These are phyloP conservation scores for Acanthis flammea DNA, from an alignment of 2,797 vertebrate genomes.

Conservation along the genomic window DNA sequence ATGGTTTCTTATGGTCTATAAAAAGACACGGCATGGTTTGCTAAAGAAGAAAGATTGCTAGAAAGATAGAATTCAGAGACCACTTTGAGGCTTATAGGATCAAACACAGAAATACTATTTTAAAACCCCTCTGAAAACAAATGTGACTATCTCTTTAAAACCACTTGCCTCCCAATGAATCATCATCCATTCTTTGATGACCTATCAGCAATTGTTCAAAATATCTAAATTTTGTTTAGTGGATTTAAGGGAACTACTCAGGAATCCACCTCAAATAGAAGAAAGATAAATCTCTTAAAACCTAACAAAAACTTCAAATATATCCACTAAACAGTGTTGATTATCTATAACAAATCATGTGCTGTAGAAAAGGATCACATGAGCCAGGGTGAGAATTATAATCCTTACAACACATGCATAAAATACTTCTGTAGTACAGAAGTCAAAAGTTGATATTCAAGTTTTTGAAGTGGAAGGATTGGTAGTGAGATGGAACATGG, in stretches of 20 bases:
- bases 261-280: background rate
- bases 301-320: conserved; percentile 1
- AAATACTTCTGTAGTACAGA: background rate
- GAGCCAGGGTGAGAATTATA: background rate
- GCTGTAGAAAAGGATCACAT: background rate
- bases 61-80: background rate
- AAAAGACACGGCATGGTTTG: background rate
- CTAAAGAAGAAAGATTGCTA: background rate
- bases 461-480: background rate
- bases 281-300: background rate
- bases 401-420: background rate
- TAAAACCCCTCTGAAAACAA: background rate
- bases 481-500: background rate
- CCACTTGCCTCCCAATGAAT: background rate
- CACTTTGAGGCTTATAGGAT: background rate
- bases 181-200: background rate
- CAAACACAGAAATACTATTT: background rate
- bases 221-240: background rate
- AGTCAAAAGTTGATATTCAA: background rate
- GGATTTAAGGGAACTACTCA: background rate
- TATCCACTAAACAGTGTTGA: background rate
- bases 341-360: background rate
- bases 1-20: background rate
- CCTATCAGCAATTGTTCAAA: background rate
- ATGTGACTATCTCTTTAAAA: background rate